Base-by-base conservation (phyloP, 2,797 vertebrate genomes). In the Fringilla coelebs region DNA sequence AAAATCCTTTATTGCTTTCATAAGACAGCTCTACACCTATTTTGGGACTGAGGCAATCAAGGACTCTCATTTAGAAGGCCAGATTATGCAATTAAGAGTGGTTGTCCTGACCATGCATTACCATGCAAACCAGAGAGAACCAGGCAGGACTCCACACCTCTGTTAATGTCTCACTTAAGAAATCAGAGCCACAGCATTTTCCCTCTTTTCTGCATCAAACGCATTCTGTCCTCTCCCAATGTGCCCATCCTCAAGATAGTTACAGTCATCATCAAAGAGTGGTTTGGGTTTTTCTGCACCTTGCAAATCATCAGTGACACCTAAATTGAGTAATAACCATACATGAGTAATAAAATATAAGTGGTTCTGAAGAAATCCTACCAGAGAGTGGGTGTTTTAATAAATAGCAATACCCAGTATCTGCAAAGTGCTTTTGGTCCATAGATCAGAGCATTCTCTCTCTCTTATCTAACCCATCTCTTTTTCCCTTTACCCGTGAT, bases 401-500 rank as follows among this genome's bases (percentile, higher is more conserved):
- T 95, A 91, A 91, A 90, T 36, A 94, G 74, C 32, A 96, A 82
- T 84, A 66, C 21, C 29, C 40, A 71, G 67, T 70, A 94, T 87
- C 86, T 92, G 67, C 40, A 82, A 85, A 71, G n/a, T 25, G 32
- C 60, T 93, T 93, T 94, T 81, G 90, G 89, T 88, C 62, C 89
- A 81, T 4, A 91, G 85, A 87, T 94, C 89, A 92, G 34, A 81
- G 62, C 63, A 70, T 73, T 58, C 48, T 78, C 55, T 66, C 79
- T 57, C 57, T 68, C 76, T 70, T 90, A 94, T 83, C 92, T 95
- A 82, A 90, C 83, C 62, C 84, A 88, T 93, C 77, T 68, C 88
- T 38, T 32, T 38, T 28, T 38, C 80, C 73, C 68, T 96, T 97
- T 89, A 99, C 99, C 99, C 88, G 98, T 97, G 40, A 99, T 98